phyloP scores from a whole-genome alignment of 1,140 invertebrate species.

The Neodiprion fabricii region DNA sequence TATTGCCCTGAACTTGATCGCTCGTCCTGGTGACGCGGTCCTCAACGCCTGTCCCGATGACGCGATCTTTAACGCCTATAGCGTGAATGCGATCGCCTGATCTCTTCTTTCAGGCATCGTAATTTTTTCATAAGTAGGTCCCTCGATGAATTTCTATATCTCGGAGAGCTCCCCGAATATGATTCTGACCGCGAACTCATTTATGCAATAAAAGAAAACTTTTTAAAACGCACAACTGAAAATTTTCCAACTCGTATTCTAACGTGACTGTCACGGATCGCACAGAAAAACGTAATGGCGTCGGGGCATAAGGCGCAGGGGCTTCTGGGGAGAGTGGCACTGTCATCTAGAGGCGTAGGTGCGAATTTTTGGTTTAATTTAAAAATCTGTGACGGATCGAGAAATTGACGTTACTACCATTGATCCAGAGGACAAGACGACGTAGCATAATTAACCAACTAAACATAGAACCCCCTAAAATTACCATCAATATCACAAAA shows the following conservation, averaged over 20 bases:
- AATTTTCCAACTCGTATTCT: constrained; percentile 20
- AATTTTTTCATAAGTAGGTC: neutral
- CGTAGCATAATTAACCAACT: constrained; percentile 50
- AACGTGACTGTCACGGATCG: constrained; percentile 22
- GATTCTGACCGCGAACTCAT: neutral
- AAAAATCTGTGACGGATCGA: constrained; percentile 15
- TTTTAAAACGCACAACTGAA: constrained; percentile 13
- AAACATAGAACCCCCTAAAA: constrained; percentile 56
- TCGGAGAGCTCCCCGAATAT: neutral
- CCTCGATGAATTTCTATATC: neutral
- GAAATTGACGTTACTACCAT: constrained; percentile 24
- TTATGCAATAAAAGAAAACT: constrained; percentile 12
- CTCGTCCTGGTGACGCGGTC: constrained; percentile 16
- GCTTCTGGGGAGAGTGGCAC: constrained; percentile 12
- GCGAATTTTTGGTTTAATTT: constrained; percentile 16
- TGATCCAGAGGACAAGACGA: neutral
- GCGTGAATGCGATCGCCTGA: neutral
- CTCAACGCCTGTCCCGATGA: constrained; percentile 9
- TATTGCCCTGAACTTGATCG: constrained; percentile 9
- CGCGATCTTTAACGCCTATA: constrained; percentile 2
- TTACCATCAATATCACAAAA: constrained; percentile 60
- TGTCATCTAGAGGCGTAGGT: constrained; percentile 9
- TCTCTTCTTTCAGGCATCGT: neutral
- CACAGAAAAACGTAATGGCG: constrained; percentile 28
- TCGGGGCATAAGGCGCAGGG: constrained; percentile 16